phyloP scores from a whole-genome alignment of 92 coral and sea anemone species.

The Diadumene lineata region DNA sequence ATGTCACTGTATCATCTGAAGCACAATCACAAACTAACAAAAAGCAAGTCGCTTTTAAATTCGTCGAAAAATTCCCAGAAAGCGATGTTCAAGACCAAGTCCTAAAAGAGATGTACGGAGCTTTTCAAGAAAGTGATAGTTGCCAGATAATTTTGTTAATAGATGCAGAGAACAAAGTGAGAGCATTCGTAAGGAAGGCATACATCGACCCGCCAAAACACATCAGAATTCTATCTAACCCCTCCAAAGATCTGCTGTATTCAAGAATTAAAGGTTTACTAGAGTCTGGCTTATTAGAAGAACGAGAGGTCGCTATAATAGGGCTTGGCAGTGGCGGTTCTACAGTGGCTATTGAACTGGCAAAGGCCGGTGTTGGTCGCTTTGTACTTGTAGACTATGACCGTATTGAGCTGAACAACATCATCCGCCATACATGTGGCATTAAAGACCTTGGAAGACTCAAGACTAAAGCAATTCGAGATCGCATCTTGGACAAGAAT shows the following conservation, averaged over 20 bases:
- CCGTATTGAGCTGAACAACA: constrained; percentile 87
- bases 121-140: constrained; percentile 29
- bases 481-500: constrained; percentile 81
- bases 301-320: constrained; percentile 84
- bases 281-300: constrained; percentile 82
- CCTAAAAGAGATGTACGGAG: constrained; percentile 25
- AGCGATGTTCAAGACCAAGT: constrained; percentile 12
- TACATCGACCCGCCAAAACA: constrained; percentile 33
- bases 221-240: constrained; percentile 77
- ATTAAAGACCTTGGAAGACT: constrained; percentile 84
- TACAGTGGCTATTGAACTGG: constrained; percentile 81
- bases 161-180: constrained; percentile 40
- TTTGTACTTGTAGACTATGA: constrained; percentile 87
- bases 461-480: constrained; percentile 89
- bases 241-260: constrained; percentile 80
- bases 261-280: constrained; percentile 89
- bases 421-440: constrained; percentile 91
- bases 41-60: constrained; percentile 52
- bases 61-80: constrained; percentile 53
- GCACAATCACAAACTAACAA: constrained; percentile 3
- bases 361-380: constrained; percentile 96
- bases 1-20: constrained; percentile 51
- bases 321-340: constrained; percentile 98
- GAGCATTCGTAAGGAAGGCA: constrained; percentile 46
- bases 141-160: constrained; percentile 62